Base-by-base conservation (phyloP, 2,888 invertebrate species). In the Tetheella fluctuosa region DNA sequence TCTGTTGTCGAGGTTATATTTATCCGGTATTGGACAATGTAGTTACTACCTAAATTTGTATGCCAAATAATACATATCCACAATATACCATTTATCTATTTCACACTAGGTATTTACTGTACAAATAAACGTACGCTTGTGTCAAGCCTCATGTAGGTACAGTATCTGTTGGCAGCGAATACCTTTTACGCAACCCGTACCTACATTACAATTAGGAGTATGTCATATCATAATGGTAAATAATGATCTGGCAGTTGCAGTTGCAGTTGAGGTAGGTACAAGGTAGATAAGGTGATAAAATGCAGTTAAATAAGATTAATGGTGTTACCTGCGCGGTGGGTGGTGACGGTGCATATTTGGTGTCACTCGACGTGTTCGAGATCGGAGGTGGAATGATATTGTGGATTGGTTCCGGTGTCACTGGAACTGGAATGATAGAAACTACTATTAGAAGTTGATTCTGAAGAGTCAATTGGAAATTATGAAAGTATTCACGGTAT, bases 341-440 rank as follows among this genome's bases (percentile, higher is more conserved):
- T 64, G 85, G 79, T 62, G 82, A 76, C 48, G 83, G 77, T 60
- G 81, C 73, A 71, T 86, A 82, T 73, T 83, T 76, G 53, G 76
- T 73, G 66, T 90, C 89, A n/a, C 81, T 81, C 42, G 88, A 81
- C 58, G 74, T 76, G 69, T 89, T 90, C 37, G 85, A 89, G 59
- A 81, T 81, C 57, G 90, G 89, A 23, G 93, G 85, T 42, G 94
- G 94, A 73, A 95, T 94, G 70, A 95, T 94, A 75, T 95, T 95
- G 81, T 93, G 93, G 69, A 95, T 95, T 13, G 95, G 94, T 75
- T 90, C 88, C 60, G 94, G 93, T 30, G 93, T 94, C 64, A 94
- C 80, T 28, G 95, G 94, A 76, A 95, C 95, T 95, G 87, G 15
- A 82, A 83, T 59, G 20, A 65, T 20, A 48, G 17, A 8, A 10